Conservation (phyloP, 2,797 vertebrate genomes). For the Etheostoma nigrum region DNA sequence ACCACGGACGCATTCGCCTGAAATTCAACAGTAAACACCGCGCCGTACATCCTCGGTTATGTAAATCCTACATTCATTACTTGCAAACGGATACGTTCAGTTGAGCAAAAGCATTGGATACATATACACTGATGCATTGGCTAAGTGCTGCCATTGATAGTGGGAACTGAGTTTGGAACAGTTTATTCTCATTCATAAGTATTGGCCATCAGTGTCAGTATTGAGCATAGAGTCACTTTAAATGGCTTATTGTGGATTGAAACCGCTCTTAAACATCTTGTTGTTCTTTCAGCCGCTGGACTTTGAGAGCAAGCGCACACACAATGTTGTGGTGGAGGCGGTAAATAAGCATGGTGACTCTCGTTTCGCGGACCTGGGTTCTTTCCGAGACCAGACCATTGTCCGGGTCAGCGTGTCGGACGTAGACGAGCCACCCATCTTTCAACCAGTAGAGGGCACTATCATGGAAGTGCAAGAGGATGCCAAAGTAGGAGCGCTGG, state of each 20-base stretch:
- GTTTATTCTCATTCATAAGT: neutral
- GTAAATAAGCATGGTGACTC: slow-evolving; percentile 97
- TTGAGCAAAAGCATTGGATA: neutral
- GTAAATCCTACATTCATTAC: no score
- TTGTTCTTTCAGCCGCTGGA: slow-evolving; percentile 87
- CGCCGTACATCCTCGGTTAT: no score
- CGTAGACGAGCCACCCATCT: slow-evolving; percentile 93
- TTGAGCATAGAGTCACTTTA: neutral
- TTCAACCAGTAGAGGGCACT: slow-evolving; percentile 85
- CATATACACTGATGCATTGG: neutral
- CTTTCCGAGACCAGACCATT: slow-evolving; percentile 95
- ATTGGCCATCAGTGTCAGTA: neutral
- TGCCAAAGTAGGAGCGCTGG: slow-evolving; percentile 90
- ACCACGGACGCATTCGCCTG: neutral
- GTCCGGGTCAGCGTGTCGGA: slow-evolving; percentile 93
- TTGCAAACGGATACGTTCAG: no score
- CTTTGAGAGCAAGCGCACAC: slow-evolving; percentile 92
- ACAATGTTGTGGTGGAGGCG: slow-evolving; percentile 96
- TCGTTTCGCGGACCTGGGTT: slow-evolving; percentile 91
- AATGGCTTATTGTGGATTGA: neutral
- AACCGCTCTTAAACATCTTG: neutral
- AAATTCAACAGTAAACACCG: neutral
- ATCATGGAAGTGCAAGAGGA: slow-evolving; percentile 97
- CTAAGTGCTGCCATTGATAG: neutral
- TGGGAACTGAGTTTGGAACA: neutral